Evolutionary conservation across 2,888 invertebrate genomes (phyloP).

Genomic region (Drosophila quinaria): DNA sequence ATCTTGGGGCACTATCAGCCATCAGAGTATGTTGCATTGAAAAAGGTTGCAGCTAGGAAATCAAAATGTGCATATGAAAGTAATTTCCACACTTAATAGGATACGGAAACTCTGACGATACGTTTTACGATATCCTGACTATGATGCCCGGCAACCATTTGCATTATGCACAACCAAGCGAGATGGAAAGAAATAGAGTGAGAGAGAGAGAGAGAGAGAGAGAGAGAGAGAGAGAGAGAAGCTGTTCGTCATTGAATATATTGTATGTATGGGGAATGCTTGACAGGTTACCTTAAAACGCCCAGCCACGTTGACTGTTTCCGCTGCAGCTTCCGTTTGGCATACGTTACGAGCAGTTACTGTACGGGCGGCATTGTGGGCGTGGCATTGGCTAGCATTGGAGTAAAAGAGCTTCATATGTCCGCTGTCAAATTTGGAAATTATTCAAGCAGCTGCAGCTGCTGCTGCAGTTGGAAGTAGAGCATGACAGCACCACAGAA

Average conservation of each 20-base stretch:
- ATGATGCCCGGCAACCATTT: conserved; percentile 59
- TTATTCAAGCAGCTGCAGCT: conserved; percentile 74
- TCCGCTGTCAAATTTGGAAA: conserved; percentile 78
- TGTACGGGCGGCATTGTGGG: conserved; percentile 17
- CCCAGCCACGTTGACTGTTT: conserved; percentile 66
- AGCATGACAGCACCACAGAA: conserved; percentile 66
- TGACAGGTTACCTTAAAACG: conserved; percentile 45
- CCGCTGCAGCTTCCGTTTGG: conserved; percentile 68
- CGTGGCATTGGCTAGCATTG: conserved; percentile 38
- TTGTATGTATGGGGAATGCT: conserved; percentile 21
- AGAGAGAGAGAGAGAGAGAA: not conserved
- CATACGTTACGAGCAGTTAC: conserved; percentile 55
- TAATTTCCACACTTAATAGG: conserved; percentile 79
- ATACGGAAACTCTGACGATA: conserved; percentile 77
- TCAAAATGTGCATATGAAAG: conserved; percentile 81
- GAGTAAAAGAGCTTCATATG: conserved; percentile 57
- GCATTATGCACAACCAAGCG: conserved; percentile 55
- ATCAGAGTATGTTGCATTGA: conserved; percentile 37
- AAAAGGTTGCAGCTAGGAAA: conserved; percentile 68
- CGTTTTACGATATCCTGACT: conserved; percentile 77
- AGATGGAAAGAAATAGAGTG: not conserved
- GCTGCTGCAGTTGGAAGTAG: conserved; percentile 59
- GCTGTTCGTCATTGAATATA: conserved; percentile 64
- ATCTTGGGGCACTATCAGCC: conserved; percentile 29
- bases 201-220: not conserved